These are phyloP conservation scores for Muscidifurax raptorellus DNA, from an alignment of 1,140 invertebrate species.

Conservation along the genomic window DNA sequence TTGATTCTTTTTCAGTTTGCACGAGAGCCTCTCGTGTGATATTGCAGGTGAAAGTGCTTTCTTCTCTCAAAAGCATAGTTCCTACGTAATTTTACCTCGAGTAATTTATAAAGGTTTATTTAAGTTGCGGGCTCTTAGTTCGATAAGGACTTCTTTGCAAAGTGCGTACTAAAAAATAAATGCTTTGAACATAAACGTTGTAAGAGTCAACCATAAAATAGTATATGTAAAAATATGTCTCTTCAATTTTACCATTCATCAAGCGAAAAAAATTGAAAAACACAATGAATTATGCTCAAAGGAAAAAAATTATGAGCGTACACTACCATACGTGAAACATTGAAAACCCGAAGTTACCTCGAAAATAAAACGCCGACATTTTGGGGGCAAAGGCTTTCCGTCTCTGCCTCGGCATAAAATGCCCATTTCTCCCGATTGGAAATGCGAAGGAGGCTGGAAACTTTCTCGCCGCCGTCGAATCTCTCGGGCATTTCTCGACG, in stretches of 20 bases:
- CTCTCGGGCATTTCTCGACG: neutral
- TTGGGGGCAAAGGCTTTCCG: neutral
- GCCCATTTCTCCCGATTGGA: neutral
- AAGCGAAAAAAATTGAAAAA: neutral
- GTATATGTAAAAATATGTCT: too few relatives aligned
- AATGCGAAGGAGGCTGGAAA: constrained; percentile 4
- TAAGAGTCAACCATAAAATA: too few relatives aligned
- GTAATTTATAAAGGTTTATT: too few relatives aligned
- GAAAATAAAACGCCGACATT: neutral
- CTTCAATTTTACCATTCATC: too few relatives aligned
- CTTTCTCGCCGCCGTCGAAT: constrained; percentile 8
- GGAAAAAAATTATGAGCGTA: too few relatives aligned
- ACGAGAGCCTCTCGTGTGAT: neutral
- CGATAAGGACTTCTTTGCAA: too few relatives aligned
- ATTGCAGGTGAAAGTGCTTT: neutral
- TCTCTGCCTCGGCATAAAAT: neutral
- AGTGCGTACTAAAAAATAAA: too few relatives aligned
- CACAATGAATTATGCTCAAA: too few relatives aligned
- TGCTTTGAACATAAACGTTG: too few relatives aligned
- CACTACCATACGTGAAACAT: neutral
- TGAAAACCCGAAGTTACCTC: neutral
- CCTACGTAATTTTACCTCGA: too few relatives aligned
- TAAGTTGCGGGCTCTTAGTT: too few relatives aligned
- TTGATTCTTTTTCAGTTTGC: neutral
- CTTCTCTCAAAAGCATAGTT: too few relatives aligned